Conservation (phyloP, 2,113 vertebrate genomes). For the Enhydra lutris region DNA sequence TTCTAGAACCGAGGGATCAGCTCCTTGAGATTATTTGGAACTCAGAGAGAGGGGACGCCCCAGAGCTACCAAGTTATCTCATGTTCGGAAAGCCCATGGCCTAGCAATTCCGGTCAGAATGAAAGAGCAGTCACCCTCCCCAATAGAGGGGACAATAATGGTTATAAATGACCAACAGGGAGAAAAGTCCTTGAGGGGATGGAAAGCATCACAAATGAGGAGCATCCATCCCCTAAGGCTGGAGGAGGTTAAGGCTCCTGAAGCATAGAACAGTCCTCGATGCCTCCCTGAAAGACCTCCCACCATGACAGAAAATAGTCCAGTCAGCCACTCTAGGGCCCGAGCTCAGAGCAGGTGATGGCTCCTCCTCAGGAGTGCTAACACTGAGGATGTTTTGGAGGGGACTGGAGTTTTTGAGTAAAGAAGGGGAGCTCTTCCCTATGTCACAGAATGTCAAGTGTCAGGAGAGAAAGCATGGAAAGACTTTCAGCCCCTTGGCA, state of each 20-base stretch:
- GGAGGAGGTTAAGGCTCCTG: not conserved
- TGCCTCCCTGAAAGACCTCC: not conserved
- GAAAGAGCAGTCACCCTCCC: not conserved
- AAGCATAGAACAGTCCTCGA: fast-evolving
- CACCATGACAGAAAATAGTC: not conserved
- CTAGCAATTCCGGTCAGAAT: not conserved
- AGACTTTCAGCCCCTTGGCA: not conserved
- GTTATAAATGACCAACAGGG: not conserved
- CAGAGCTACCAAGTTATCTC: not conserved
- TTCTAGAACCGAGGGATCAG: not conserved
- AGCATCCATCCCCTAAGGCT: not conserved
- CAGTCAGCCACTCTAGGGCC: not conserved
- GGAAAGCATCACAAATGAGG: not conserved
- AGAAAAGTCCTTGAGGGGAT: not conserved
- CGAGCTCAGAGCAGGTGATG: not conserved
- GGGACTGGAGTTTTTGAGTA: not conserved
- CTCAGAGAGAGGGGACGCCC: slow-evolving; percentile 43
- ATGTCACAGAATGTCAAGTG: not conserved
- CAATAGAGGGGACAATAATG: not conserved
- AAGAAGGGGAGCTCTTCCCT: not conserved
- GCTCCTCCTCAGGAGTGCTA: not conserved
- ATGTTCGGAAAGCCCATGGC: not conserved
- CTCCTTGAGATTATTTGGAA: slow-evolving; percentile 35
- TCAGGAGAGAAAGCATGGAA: not conserved
- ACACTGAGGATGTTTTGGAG: fast-evolving